A percentile compares a stretch with the other conserved stretches of the same genome.
phyloP scores from a whole-genome alignment of 2,797 vertebrate genomes.

The Denticeps clupeoides region DNA sequence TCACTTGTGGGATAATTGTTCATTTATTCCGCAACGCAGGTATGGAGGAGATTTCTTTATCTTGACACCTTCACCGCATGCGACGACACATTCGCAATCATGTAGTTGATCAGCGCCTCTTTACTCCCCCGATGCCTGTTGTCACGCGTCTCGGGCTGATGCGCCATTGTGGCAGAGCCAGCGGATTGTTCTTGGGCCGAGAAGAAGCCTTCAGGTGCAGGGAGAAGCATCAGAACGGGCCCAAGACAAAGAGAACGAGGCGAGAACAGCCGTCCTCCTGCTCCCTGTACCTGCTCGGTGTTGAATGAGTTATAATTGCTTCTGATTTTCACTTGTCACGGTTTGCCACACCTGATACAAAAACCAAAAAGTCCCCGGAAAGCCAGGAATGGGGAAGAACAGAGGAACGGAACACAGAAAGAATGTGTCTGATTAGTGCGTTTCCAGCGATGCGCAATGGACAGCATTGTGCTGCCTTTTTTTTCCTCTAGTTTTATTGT shows the following conservation, averaged over 20 bases:
- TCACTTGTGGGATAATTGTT: too few relatives aligned
- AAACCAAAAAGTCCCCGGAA: constrained; percentile 40
- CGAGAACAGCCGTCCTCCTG: constrained; percentile 14
- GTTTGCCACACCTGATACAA: constrained; percentile 48
- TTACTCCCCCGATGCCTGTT: too few relatives aligned
- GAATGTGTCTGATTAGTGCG: constrained; percentile 68
- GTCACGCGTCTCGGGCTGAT: too few relatives aligned
- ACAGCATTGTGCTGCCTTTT: constrained; percentile 43
- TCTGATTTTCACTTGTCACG: constrained; percentile 63
- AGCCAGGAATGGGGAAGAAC: constrained; percentile 38
- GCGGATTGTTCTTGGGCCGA: too few relatives aligned
- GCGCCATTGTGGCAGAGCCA: too few relatives aligned
- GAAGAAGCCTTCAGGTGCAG: too few relatives aligned
- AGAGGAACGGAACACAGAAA: constrained; percentile 39
- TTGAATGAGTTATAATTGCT: constrained; percentile 63
- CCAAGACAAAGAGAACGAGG: constrained; percentile 12
- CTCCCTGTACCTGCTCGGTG: constrained; percentile 40
- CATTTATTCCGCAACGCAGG: too few relatives aligned
- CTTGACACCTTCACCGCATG: too few relatives aligned
- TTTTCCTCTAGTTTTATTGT: constrained; percentile 55
- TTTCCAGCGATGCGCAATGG: constrained; percentile 37
- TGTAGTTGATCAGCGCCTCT: too few relatives aligned
- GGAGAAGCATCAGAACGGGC: not conserved
- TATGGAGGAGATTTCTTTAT: too few relatives aligned
- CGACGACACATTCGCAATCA: too few relatives aligned